Percentiles rank a stretch among this genome's conserved stretches.
Evolutionary conservation across 2,797 vertebrate species (phyloP).

Genomic region (Siniperca scherzeri): DNA sequence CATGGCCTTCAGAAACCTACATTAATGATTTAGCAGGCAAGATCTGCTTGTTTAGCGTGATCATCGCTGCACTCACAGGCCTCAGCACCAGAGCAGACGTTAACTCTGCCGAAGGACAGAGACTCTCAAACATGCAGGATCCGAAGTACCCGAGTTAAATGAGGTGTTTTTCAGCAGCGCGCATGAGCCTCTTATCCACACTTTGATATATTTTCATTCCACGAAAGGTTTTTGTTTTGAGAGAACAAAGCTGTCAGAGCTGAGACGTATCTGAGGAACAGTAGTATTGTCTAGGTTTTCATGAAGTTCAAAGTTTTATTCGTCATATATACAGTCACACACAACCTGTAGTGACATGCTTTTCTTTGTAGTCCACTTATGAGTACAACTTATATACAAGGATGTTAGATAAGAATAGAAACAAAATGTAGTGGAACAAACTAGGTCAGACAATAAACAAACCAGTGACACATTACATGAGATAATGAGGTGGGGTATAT

Average conservation of each 20-base stretch:
- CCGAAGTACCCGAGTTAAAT: neutral
- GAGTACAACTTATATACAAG: neutral
- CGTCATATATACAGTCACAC: neutral
- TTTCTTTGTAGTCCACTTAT: neutral
- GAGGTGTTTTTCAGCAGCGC: neutral
- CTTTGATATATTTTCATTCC: neutral
- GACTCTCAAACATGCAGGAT: conserved; percentile 13
- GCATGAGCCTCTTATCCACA: neutral
- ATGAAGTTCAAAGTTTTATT: neutral
- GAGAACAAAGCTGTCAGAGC: neutral
- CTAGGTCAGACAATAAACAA: neutral
- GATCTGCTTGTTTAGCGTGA: conserved; percentile 13
- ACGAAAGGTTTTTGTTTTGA: neutral
- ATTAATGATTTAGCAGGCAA: conserved; percentile 11
- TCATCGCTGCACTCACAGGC: neutral
- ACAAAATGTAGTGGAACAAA: neutral
- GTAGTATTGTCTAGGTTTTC: neutral
- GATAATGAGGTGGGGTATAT: neutral
- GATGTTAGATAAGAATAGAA: conserved; percentile 1
- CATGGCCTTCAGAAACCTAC: neutral
- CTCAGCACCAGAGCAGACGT: conserved; percentile 31
- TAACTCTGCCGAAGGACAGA: conserved; percentile 10
- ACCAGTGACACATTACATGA: neutral
- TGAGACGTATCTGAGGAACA: neutral
- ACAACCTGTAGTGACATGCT: neutral